phyloP scores from a whole-genome alignment of 2,888 invertebrate genomes.

The Nasonia oneida region DNA sequence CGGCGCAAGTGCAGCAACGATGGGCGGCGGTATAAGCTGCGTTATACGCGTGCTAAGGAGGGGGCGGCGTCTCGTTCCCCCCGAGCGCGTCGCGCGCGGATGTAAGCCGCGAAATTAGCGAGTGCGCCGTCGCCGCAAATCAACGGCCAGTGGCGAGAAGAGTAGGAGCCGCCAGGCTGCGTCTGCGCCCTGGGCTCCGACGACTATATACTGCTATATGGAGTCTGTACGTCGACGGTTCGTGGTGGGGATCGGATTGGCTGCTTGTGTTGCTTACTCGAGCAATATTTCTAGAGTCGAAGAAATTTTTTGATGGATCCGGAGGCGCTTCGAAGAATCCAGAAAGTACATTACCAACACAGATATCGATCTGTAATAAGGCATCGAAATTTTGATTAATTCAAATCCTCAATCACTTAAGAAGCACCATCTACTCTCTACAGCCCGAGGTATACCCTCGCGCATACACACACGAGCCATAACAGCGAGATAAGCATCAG shows the following conservation, averaged over 20 bases:
- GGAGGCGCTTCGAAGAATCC: too few species aligned
- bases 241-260: neutral
- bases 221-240: neutral
- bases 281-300: too few species aligned
- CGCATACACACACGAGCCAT: neutral
- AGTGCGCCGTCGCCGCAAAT: slow-evolving; percentile 69
- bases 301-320: too few species aligned
- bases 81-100: slow-evolving; percentile 27
- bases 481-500: slow-evolving; percentile 28
- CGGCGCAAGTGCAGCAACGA: slow-evolving; percentile 35
- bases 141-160: slow-evolving; percentile 67
- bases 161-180: slow-evolving; percentile 6
- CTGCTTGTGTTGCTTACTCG: too few species aligned
- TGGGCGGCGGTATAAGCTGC: slow-evolving; percentile 37
- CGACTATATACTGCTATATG: neutral
- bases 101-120: slow-evolving; percentile 74
- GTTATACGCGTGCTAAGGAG: slow-evolving; percentile 48
- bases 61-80: slow-evolving; percentile 49
- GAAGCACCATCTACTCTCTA: neutral
- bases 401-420: neutral
- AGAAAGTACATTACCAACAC: neutral
- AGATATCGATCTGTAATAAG: neutral
- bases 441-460: neutral
- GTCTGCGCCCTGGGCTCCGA: slow-evolving; percentile 39
- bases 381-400: neutral